phyloP scores from a whole-genome alignment of 2,888 invertebrate species.

The Apamea crenata region DNA sequence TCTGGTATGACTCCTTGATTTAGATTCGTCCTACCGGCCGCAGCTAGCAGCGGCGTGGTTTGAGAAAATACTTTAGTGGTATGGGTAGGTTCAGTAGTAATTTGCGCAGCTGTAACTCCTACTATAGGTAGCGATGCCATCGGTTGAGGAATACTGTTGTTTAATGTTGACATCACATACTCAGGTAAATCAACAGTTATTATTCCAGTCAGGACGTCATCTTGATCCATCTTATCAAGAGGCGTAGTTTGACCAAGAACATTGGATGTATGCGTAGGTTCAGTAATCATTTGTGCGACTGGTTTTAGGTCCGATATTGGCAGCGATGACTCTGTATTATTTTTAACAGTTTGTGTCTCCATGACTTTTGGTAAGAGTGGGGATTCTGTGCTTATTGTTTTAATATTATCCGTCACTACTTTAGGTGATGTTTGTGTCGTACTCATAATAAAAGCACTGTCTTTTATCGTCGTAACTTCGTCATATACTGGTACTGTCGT shows the following conservation, averaged over 20 bases:
- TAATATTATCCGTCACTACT: neutral
- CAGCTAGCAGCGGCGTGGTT: neutral
- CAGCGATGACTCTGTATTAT: neutral
- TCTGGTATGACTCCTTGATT: neutral
- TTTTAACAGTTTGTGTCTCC: neutral
- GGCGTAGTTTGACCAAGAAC: neutral
- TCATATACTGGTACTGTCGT: neutral
- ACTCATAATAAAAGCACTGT: constrained; percentile 9
- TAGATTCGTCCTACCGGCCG: neutral
- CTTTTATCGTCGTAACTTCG: constrained; percentile 1
- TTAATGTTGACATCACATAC: neutral
- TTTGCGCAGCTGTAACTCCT: neutral
- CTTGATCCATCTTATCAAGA: neutral
- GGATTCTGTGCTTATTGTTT: neutral
- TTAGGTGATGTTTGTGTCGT: neutral
- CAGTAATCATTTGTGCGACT: neutral
- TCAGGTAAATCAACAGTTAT: constrained; percentile 9
- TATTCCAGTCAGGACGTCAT: neutral
- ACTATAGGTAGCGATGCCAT: neutral
- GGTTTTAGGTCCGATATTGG: neutral
- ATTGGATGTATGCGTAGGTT: neutral
- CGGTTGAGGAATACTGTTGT: neutral
- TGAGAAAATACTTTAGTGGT: neutral
- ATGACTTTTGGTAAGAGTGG: neutral
- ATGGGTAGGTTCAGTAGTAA: neutral